Evolutionary conservation across 2,797 vertebrate genomes (phyloP), one percentile per base, ranked within the genome.

Genomic region (Bothrops alternatus): DNA sequence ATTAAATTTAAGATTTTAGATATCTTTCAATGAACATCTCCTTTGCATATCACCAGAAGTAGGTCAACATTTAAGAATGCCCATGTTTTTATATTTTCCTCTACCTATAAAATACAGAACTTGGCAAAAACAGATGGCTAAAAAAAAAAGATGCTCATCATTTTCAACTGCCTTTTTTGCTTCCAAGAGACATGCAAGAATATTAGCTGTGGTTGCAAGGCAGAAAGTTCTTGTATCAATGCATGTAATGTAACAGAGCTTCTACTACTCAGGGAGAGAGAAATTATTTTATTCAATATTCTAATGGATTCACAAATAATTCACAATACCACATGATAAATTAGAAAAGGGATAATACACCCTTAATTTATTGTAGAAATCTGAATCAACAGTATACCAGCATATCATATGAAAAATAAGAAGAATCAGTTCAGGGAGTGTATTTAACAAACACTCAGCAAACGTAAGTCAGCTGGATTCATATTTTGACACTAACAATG

Each of bases 391-490:
- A 90, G 78, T 93, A 94, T 96, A 96, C 95, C 96, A 97, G 96
- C 94, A 96, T 93, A 93, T 47, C 78, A 82, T 42, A 89, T 90
- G 57, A 82, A 65, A 90, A 88, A 94, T 18, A 73, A 65, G 20
- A 88, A 95, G 26, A 61, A 55, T 90, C 89, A 91, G 94, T 78
- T 57, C 37, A 32, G 91, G 58, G 91, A 28, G n/a, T 10, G 42
- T 6, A 87, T 91, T 47, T 47, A 90, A 91, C 92, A 87, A 69
- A 88, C 1, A n/a, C 95, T 96, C 95, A 96, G 5, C 28, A 87
- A 57, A 56, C 32, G 23, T 47, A 96, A 95, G 96, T 97, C 97
- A 97, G 97, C 96, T 97, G 96, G 96, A 97, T 92, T 96, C 61
- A 93, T 78, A 58, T 56, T 2, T 90, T 82, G 65, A 42, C n/a